Percentiles rank a stretch among this genome's conserved stretches.
phyloP scores from a whole-genome alignment of 2,888 invertebrate species.

The Zootermopsis nevadensis region DNA sequence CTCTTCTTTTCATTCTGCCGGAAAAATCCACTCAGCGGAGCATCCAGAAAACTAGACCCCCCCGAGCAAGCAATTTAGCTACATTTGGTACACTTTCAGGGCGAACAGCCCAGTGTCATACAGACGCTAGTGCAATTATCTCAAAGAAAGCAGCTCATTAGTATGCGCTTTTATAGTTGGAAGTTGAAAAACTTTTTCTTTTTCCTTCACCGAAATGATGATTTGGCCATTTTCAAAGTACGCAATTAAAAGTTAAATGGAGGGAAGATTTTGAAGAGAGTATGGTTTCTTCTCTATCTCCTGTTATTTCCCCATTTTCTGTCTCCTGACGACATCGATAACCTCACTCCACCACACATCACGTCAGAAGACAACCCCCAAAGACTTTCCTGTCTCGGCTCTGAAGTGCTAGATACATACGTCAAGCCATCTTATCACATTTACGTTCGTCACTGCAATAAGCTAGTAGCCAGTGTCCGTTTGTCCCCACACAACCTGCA shows the following conservation, averaged over 20 bases:
- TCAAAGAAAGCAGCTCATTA: slow-evolving; percentile 54
- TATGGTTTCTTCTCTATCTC: neutral
- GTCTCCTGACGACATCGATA: neutral
- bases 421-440: neutral
- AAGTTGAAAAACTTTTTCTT: slow-evolving; percentile 50
- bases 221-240: slow-evolving; percentile 54
- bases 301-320: neutral
- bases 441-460: neutral
- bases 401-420: neutral
- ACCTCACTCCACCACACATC: neutral
- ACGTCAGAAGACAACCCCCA: neutral
- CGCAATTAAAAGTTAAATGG: slow-evolving; percentile 54
- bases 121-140: slow-evolving; percentile 47
- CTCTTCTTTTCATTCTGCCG: slow-evolving; percentile 44
- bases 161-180: slow-evolving; percentile 38
- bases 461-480: neutral
- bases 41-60: slow-evolving; percentile 37
- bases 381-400: neutral
- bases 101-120: neutral
- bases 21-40: slow-evolving; percentile 50
- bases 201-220: slow-evolving; percentile 52
- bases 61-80: slow-evolving; percentile 51
- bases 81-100: slow-evolving; percentile 48
- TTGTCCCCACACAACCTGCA: no score
- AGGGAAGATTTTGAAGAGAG: slow-evolving; percentile 45